Evolutionary conservation across 2,797 vertebrate genomes (phyloP).

Genomic region (Neostethus bicornis): DNA sequence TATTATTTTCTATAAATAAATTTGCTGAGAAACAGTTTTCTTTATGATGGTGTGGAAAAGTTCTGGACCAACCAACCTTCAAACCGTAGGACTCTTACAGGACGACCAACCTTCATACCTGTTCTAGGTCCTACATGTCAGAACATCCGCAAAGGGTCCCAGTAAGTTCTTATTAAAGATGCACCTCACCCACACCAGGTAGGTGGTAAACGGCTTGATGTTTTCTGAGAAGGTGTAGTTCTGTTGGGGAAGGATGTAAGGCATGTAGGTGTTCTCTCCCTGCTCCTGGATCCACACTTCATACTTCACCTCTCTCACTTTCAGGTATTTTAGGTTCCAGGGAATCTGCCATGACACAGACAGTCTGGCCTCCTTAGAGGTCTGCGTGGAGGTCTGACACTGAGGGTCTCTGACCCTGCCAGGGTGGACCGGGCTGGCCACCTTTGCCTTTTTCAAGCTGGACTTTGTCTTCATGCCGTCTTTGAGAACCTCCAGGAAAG

Average conservation of each 20-base stretch:
- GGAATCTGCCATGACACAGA: slow-evolving; percentile 96
- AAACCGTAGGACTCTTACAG: slow-evolving; percentile 21
- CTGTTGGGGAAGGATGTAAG: slow-evolving; percentile 93
- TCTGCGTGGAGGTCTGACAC: slow-evolving; percentile 91
- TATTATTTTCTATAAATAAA: slow-evolving; percentile 72
- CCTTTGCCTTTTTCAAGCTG: slow-evolving; percentile 81
- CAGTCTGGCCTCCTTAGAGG: slow-evolving; percentile 88
- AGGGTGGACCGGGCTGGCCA: slow-evolving; percentile 86
- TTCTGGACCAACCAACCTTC: slow-evolving; percentile 6
- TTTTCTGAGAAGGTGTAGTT: slow-evolving; percentile 99
- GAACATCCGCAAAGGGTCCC: slow-evolving; percentile 96
- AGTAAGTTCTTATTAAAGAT: slow-evolving; percentile 96
- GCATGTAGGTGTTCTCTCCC: slow-evolving; percentile 98
- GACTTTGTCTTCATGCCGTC: slow-evolving; percentile 85
- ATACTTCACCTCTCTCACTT: slow-evolving; percentile 94
- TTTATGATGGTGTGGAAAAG: not conserved
- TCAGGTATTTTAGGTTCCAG: slow-evolving; percentile 96
- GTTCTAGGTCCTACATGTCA: slow-evolving; percentile 90
- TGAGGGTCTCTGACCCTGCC: slow-evolving; percentile 91
- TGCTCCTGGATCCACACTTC: slow-evolving; percentile 99
- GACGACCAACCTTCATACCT: slow-evolving; percentile 20
- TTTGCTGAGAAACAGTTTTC: slow-evolving; percentile 27
- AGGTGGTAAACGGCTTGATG: slow-evolving; percentile 97
- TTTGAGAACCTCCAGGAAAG: slow-evolving; percentile 85
- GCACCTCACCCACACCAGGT: slow-evolving; percentile 98